A percentile compares a stretch with the other conserved stretches of the same genome.
phyloP scores from a whole-genome alignment of 1,140 invertebrate species.

The Pseudomyrmex dendroicus region DNA sequence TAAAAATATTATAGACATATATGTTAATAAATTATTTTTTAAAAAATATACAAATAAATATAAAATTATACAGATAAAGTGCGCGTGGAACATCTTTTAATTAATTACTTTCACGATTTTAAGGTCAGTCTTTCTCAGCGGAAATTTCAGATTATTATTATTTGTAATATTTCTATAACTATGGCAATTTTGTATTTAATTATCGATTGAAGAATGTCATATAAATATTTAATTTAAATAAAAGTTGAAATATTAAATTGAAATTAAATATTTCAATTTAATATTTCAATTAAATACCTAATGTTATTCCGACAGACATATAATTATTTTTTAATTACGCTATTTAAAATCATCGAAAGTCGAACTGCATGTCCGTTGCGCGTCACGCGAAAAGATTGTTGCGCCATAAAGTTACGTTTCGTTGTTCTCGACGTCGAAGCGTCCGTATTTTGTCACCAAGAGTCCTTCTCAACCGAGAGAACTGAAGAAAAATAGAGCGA shows the following conservation, averaged over 20 bases:
- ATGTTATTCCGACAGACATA: neutral
- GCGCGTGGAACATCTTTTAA: neutral
- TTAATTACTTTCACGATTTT: neutral
- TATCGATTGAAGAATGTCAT: no score
- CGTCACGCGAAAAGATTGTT: slow-evolving; percentile 71
- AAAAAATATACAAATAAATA: no score
- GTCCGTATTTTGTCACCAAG: slow-evolving; percentile 54
- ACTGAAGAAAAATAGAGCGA: slow-evolving; percentile 63
- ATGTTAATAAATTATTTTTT: no score
- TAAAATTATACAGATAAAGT: no score
- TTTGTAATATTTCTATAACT: neutral
- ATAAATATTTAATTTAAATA: no score
- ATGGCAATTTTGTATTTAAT: neutral
- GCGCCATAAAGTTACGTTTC: slow-evolving; percentile 64
- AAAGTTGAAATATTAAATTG: no score
- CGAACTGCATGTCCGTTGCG: slow-evolving; percentile 61
- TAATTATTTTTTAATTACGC: neutral
- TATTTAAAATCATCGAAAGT: neutral
- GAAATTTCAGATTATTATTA: slow-evolving; percentile 1
- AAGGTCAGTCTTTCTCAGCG: neutral
- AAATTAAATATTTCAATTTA: neutral
- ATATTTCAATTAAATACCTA: neutral
- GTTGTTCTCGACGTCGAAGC: slow-evolving; percentile 30
- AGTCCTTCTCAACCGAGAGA: slow-evolving; percentile 59
- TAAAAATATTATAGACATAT: no score